Base-by-base conservation (phyloP, 2,797 vertebrate genomes). In the Corythornis leucogaster region DNA sequence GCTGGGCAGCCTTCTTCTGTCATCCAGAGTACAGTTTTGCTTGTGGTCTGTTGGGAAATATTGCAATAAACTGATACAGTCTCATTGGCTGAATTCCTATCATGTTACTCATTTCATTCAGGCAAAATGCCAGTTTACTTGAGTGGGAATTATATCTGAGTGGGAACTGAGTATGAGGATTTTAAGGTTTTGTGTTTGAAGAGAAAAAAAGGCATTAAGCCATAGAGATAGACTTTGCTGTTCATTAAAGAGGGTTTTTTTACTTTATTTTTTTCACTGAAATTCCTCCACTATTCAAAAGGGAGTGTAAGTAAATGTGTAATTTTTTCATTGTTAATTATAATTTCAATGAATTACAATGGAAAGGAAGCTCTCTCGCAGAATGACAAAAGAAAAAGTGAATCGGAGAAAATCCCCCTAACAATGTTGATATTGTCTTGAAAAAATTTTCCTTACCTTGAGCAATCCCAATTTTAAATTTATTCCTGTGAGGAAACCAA, bases 281-380 rank as follows among this genome's bases (percentile, higher is more conserved):
- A 96, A 95, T 94, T 91, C 70, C 86, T 94, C 61, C 73, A 58
- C 80, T 91, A 59, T 93, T 95, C 86, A 92, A 96, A 96, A 91
- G 73, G n/a, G 63, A 96, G 95, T 89, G 80, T 96, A 92, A 96
- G 78, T 81, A 97, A 97, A 95, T 85, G 55, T 91, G 75, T 79
- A 89, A 53, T 93, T 93, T 96, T 93, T 96, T 95, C 67, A 90
- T 89, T 92, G 66, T 95, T 95, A 94, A 88, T 92, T 87, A 91
- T 89, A 92, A 96, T 96, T 96, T 94, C 80, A 54, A 79, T 84
- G 80, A 97, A 96, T 96, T 89, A 89, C 81, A 95, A 82, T 77
- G 59, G 75, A 87, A 93, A 90, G 73, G 87, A 90, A 86, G 54
- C 89, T 89, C 66, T 97, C 86, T 75, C 75, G 80, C 81, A 94